Conservation (phyloP, 2,113 vertebrate species). For the Platysternon megacephalum region DNA sequence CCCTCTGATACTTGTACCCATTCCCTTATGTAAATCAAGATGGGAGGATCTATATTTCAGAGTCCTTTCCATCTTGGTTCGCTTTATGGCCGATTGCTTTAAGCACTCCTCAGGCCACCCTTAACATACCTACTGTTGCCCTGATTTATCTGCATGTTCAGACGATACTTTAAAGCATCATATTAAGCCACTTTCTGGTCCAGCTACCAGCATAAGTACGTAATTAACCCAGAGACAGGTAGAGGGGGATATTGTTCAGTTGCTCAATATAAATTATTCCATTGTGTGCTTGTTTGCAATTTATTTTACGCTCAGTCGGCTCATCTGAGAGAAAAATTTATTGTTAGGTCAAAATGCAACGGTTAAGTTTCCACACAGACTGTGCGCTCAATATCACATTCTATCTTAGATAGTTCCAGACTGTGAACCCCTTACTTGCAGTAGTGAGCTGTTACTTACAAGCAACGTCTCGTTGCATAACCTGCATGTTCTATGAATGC, state of each 20-base stretch:
- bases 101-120: background rate
- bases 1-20: too few species aligned
- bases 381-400: background rate
- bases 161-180: background rate
- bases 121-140: background rate
- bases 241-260: background rate
- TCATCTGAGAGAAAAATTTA: background rate
- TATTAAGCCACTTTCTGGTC: background rate
- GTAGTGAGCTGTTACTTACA: background rate
- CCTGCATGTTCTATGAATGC: too few species aligned
- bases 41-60: background rate
- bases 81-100: background rate
- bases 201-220: background rate
- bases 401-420: background rate
- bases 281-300: rapidly evolving
- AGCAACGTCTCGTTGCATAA: background rate
- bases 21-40: background rate
- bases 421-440: background rate
- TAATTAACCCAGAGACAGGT: background rate
- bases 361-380: background rate
- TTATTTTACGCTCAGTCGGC: background rate
- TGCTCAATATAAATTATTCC: background rate
- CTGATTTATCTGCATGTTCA: background rate
- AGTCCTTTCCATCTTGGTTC: background rate
- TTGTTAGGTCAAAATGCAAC: background rate